Conservation (phyloP, 35 echinoderm and acorn worm species). For the Chiridota heheva region DNA sequence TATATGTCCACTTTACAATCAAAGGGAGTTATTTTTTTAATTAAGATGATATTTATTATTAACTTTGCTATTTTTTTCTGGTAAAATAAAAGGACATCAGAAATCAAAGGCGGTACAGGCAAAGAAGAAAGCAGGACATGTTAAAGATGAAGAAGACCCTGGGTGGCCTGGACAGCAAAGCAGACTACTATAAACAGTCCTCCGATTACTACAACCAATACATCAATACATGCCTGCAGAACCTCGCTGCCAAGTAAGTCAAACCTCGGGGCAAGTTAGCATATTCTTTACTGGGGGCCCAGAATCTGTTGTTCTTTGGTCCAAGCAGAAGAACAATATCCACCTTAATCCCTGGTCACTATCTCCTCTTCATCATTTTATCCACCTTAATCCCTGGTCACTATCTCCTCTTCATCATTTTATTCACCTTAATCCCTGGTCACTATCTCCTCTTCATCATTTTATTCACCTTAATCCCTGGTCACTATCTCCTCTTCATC, state of each 20-base stretch:
- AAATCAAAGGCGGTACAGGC: constrained; percentile 85
- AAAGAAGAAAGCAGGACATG: constrained; percentile 78
- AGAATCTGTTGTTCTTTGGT: background rate
- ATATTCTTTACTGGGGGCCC: background rate
- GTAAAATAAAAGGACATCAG: constrained; percentile 66
- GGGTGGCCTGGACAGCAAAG: constrained; percentile 77
- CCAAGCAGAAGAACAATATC: background rate
- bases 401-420: no score
- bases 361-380: background rate
- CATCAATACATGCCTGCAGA: constrained; percentile 92
- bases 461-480: no score
- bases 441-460: no score
- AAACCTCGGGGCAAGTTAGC: background rate
- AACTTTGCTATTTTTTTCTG: background rate
- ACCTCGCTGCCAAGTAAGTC: constrained; percentile 87
- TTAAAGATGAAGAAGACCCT: constrained; percentile 73
- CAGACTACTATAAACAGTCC: constrained; percentile 83
- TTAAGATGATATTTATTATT: constrained; percentile 10
- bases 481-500: no score
- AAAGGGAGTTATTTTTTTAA: background rate
- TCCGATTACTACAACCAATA: constrained; percentile 92
- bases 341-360: background rate
- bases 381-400: background rate
- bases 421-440: no score
- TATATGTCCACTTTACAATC: background rate